Evolutionary conservation across 2,797 vertebrate species (phyloP).

Genomic region (Otus scops): DNA sequence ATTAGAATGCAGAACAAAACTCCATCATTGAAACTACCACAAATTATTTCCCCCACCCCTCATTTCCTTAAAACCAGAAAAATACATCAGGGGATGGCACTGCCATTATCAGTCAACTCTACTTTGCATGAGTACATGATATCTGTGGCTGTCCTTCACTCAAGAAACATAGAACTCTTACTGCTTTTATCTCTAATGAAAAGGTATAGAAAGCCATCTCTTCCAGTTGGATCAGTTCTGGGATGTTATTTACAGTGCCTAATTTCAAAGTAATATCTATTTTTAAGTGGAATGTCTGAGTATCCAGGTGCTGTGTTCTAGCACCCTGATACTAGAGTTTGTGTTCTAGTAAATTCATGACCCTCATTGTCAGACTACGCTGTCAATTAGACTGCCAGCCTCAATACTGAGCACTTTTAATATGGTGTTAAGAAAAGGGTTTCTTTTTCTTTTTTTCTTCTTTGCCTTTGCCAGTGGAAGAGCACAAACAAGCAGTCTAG

Average conservation of each 20-base stretch:
- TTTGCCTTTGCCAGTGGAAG: not conserved
- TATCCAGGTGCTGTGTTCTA: not conserved
- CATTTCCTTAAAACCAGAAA: not conserved
- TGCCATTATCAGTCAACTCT: not conserved
- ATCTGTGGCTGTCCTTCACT: not conserved
- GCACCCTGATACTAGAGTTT: not conserved
- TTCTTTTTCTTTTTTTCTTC: not conserved
- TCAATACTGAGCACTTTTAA: not conserved
- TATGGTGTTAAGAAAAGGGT: accelerated
- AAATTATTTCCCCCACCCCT: not conserved
- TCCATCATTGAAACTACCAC: not conserved
- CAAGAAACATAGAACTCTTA: not conserved
- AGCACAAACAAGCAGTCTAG: not conserved
- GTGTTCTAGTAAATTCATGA: not conserved
- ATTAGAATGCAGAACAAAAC: not conserved
- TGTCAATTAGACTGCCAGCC: not conserved
- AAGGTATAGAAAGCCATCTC: not conserved
- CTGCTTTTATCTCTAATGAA: not conserved
- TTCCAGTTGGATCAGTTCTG: not conserved
- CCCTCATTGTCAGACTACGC: not conserved
- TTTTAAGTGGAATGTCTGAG: not conserved
- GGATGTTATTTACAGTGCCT: not conserved
- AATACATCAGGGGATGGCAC: not conserved
- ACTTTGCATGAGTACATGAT: not conserved
- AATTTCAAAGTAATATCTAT: not conserved